Evolutionary conservation across 2,797 vertebrate genomes (phyloP).

Genomic region (Mycteria americana): DNA sequence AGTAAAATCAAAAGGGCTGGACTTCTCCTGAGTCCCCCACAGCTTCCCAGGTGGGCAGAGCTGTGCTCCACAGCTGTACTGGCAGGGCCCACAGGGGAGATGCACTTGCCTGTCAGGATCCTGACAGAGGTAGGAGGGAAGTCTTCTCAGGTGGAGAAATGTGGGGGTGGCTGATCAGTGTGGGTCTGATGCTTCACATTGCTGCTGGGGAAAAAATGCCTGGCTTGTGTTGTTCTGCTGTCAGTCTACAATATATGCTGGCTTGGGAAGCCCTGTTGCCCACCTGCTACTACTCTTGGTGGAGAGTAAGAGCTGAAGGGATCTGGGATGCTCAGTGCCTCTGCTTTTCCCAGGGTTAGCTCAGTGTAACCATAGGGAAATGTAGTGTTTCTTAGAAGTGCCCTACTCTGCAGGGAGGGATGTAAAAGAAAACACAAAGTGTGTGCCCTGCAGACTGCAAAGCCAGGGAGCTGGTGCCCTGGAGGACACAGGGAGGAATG

Average conservation of each 20-base stretch:
- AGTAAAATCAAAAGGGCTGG: neutral
- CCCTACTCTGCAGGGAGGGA: neutral
- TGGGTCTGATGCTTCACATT: neutral
- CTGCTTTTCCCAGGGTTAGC: neutral
- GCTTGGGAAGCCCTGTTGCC: neutral
- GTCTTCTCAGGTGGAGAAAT: neutral
- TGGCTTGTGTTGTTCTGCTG: neutral
- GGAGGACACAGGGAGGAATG: neutral
- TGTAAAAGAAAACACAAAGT: neutral
- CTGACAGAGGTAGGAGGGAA: conserved; percentile 15
- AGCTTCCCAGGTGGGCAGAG: neutral
- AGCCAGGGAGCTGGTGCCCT: neutral
- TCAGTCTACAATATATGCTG: neutral
- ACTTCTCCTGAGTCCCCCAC: accelerated
- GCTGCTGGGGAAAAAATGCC: neutral
- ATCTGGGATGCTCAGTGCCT: neutral
- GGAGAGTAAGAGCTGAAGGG: neutral
- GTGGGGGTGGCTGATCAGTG: neutral
- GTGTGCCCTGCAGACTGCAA: neutral
- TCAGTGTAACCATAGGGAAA: neutral
- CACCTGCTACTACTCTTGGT: neutral
- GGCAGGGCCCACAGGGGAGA: neutral
- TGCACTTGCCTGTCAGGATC: neutral
- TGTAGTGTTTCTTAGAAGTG: accelerated
- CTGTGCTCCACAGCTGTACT: neutral